Evolutionary conservation across 92 coral and sea anemone species (phyloP), one percentile per base, ranked within the genome.

Genomic region (Anthopleura xanthogrammica): DNA sequence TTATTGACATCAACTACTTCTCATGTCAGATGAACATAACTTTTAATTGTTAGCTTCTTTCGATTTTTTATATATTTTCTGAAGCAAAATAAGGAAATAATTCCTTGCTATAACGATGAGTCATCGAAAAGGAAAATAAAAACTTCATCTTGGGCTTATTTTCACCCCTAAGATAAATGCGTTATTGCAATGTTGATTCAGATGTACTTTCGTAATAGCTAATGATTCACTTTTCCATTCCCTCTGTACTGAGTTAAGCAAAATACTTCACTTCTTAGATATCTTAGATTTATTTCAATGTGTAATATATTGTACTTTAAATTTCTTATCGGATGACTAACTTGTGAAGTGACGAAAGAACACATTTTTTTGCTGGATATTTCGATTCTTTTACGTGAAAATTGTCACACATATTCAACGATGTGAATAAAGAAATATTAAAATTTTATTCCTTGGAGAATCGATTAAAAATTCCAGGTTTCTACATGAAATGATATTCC

Each of bases 151-250:
- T 41, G 0, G 3, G 50, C 50, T 46, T 2, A 46, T 46, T 46
- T 46, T 46, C 5, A 46, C 9, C 50, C 50, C 0, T 46, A 46
- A 5, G 9, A 46, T 5, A 24, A 8, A 23, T 8, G 16, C 7
- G 2, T 62, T 62, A 19, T 60, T 20, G 65, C 5, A 68, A 68
- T 77, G 80, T 77, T 77, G 41, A 7, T 10, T 13, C 80, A 77
- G 80, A n/a, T 77, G 64, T 50, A 36, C 74, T 68, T 68, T 68
- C 74, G 36, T 68, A 19, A 64, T 8, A 46, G 43, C 43, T 76
- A 29, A 0, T 52, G 39, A n/a, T 52, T 46, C 43, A 12, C 74
- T 29, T 68, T 22, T 68, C 36, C 29, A 22, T 17, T 6, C 8
- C 36, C 12, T n/a, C 22, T 19, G 1, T 2, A 60, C 12, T 60